A percentile compares a stretch with the other conserved stretches of the same genome.
Conservation (phyloP, 1,140 invertebrate genomes). For the Pachypeltis micranthus region DNA sequence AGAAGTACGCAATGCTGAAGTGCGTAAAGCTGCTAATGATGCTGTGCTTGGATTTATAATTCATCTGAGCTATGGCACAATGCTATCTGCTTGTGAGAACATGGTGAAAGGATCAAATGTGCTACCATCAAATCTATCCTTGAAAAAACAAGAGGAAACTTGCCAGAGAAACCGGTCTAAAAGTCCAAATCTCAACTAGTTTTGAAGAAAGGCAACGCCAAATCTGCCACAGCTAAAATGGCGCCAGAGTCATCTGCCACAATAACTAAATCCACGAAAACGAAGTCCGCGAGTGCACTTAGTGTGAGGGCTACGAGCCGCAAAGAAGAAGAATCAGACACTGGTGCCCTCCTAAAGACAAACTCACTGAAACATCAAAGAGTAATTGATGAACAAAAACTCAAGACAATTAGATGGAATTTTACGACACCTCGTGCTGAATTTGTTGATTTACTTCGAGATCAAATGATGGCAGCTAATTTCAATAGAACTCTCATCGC, state of each 20-base stretch:
- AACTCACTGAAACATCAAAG: constrained; percentile 85
- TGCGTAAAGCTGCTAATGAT: constrained; percentile 79
- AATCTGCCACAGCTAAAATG: constrained; percentile 18
- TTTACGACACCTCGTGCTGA: constrained; percentile 86
- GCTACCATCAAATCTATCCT: constrained; percentile 61
- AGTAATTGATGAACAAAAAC: constrained; percentile 80
- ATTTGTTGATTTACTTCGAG: constrained; percentile 81
- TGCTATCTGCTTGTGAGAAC: constrained; percentile 67
- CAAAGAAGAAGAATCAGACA: constrained; percentile 78
- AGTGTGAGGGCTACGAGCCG: constrained; percentile 35
- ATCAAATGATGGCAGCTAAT: constrained; percentile 78
- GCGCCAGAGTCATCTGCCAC: constrained; percentile 23
- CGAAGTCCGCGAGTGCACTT: neutral
- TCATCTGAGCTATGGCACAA: constrained; percentile 73
- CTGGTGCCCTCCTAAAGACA: constrained; percentile 62
- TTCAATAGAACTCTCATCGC: constrained; percentile 74
- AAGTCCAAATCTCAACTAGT: constrained; percentile 8
- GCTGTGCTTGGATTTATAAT: constrained; percentile 86
- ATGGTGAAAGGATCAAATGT: constrained; percentile 65
- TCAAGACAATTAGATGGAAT: constrained; percentile 90
- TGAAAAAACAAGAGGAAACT: constrained; percentile 72
- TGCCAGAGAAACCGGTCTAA: constrained; percentile 71
- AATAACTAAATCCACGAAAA: constrained; percentile 22
- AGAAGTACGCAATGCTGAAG: constrained; percentile 83
- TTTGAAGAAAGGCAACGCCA: constrained; percentile 17